phyloP scores from a whole-genome alignment of 2,888 invertebrate genomes.

The Dromius quadrimaculatus region DNA sequence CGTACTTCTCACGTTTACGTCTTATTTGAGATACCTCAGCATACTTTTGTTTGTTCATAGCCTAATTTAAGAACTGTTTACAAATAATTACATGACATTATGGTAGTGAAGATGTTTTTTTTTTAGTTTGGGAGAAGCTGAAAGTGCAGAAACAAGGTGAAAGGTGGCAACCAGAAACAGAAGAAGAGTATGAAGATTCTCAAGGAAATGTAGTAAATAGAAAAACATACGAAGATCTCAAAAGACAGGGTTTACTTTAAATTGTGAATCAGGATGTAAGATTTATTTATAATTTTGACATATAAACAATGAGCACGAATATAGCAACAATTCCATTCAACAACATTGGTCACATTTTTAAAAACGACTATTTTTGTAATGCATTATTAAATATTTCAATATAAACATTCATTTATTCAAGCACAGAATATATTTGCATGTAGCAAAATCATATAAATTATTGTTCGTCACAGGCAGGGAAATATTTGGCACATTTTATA shows the following conservation, averaged over 20 bases:
- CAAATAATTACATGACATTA: not conserved
- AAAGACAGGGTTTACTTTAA: slow-evolving; percentile 95
- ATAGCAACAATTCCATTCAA: slow-evolving; percentile 33
- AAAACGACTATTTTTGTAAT: slow-evolving; percentile 30
- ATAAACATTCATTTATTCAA: slow-evolving; percentile 26
- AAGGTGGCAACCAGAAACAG: slow-evolving; percentile 95
- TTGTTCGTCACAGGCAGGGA: slow-evolving; percentile 45
- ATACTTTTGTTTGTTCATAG: too few species aligned
- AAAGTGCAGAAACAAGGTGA: slow-evolving; percentile 95
- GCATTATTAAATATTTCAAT: slow-evolving; percentile 27
- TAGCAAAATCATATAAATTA: slow-evolving; percentile 23
- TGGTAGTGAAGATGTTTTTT: too few species aligned
- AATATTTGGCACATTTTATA: slow-evolving; percentile 65
- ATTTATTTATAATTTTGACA: slow-evolving; percentile 38
- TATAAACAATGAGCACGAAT: slow-evolving; percentile 31
- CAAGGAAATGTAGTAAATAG: slow-evolving; percentile 98
- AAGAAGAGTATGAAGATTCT: slow-evolving; percentile 99
- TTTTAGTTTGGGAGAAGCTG: slow-evolving; percentile 96
- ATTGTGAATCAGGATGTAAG: slow-evolving; percentile 27
- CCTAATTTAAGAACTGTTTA: too few species aligned
- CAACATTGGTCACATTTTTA: slow-evolving; percentile 26
- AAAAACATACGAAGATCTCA: slow-evolving; percentile 98
- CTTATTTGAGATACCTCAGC: too few species aligned
- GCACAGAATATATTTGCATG: slow-evolving; percentile 22
- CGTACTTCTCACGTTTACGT: too few species aligned